Evolutionary conservation across 2,888 invertebrate genomes (phyloP), one percentile per base, ranked within the genome.

Genomic region (Desoria tigrina): DNA sequence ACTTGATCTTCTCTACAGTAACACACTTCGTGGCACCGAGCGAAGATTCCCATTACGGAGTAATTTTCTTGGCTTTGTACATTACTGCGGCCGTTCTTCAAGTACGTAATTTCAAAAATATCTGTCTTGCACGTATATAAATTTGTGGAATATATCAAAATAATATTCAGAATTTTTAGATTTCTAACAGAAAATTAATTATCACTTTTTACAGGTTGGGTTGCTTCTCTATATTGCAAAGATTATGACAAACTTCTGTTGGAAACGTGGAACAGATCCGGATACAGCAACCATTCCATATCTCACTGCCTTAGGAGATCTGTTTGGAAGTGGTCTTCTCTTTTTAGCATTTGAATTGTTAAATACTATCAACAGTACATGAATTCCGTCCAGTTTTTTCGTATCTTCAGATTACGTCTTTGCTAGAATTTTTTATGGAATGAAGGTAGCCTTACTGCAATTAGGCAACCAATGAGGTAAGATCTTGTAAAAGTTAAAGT

Each of bases 281-380:
- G 94, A 94, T 80, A 92, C 90, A 79, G 90, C 90, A 2, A 91
- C 92, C 58, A 93, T 94, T 79, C 93, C 93, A 55, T 92, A 92
- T 79, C 81, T 94, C 74, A 93, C 93, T 28, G 93, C 94, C 11
- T 81, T 92, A 21, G 94, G 94, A 28, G 94, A 94, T 81, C 84
- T 94, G 65, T 81, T 94, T 61, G 94, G 94, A 26, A 93, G 92
- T 56, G 86, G 88, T 51, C 82, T 90, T 37, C 81, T 90, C 51
- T 88, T 89, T 73, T 81, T 86, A 67, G 86, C 86, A 69, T 87
- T 87, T 77, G 84, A 85, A 79, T 7, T 60, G 4, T 32, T 60
- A 26, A 51, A 9, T 24, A 45, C 45, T 18, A 11, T 39, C 9
- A 39, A 39, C 16, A 39, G 9, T n/a, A n/a, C n/a, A n/a, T n/a